Conservation (phyloP, 2,113 vertebrate species). For the Pachypanchax playfairii region DNA sequence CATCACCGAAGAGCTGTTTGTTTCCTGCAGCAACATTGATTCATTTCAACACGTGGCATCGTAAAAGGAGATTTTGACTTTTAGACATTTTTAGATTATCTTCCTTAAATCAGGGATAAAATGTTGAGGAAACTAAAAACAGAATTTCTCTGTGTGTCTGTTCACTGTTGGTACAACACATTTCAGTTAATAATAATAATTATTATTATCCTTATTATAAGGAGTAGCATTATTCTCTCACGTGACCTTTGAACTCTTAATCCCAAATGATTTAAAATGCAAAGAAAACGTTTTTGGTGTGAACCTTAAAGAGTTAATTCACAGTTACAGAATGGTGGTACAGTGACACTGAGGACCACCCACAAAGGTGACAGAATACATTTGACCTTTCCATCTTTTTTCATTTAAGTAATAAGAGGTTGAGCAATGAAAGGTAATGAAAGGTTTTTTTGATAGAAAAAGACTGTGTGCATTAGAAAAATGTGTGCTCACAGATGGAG, state of each 20-base stretch:
- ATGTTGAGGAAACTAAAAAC: neutral
- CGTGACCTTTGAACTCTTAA: too few relatives aligned
- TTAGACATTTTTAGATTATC: too few relatives aligned
- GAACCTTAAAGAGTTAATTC: slow-evolving; percentile 27
- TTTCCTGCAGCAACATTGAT: too few relatives aligned
- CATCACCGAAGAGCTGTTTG: neutral
- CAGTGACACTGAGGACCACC: slow-evolving; percentile 2
- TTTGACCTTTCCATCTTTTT: slow-evolving; percentile 47
- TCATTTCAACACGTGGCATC: too few relatives aligned
- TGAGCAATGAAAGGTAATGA: too few relatives aligned
- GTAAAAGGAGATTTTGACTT: too few relatives aligned
- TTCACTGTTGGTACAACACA: too few relatives aligned
- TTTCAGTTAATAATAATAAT: too few relatives aligned
- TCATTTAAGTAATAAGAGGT: too few relatives aligned
- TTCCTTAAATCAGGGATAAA: neutral
- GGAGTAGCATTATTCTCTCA: too few relatives aligned
- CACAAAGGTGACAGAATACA: slow-evolving; percentile 15
- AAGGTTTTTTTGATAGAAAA: slow-evolving; percentile 12
- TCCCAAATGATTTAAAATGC: too few relatives aligned
- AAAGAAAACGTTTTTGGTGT: neutral
- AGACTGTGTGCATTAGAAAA: neutral
- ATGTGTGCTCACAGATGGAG: slow-evolving; percentile 15
- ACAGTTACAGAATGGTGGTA: slow-evolving; percentile 19
- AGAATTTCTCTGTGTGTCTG: slow-evolving; percentile 5
- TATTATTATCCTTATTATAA: too few relatives aligned